Base-by-base conservation (phyloP, 2,888 invertebrate species). In the Hoplodrina ambigua region DNA sequence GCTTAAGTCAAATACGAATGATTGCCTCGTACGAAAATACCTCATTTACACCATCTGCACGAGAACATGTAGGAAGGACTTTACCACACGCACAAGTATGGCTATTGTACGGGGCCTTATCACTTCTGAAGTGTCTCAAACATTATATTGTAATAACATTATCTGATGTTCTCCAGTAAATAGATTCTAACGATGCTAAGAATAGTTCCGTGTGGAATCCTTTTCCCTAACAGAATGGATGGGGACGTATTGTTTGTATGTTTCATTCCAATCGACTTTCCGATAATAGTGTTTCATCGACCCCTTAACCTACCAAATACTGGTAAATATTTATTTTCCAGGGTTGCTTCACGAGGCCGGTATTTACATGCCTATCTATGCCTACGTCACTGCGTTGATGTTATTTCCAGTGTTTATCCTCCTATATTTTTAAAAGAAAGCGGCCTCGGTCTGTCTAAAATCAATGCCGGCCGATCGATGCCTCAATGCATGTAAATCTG, bases 381-480 rank as follows among this genome's bases (percentile, higher is more conserved):
- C 37, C 37, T 37, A 8, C 37, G 37, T 37, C 49, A 53, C 54
- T 55, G 55, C 15, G n/a, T 66, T 56, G 25, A 63, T 52, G 19
- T 55, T 64, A 52, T 67, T 30, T 49, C 65, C 25, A 53, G 44
- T 68, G 69, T 72, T 70, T 68, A 57, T 56, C 75, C 78, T 77
- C 72, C 72, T 80, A 63, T 69, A 64, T 69, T 67, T 75, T 75
- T 67, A 72, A 78, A 82, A 74, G 80, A 84, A 75, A 75, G 68
- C 41, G 73, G 62, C 81, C 83, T 81, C 80, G 80, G 4, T 69
- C 58, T 68, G 65, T 61, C 61, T 71, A 66, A 78, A 80, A 75
- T 83, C 84, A 86, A 85, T 83, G 84, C 74, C 86, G 59, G 77
- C 57, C 77, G 65, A 85, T 85, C 83, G 84, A 86, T 84, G 81